These are phyloP conservation scores for Mormyrops boulengeri DNA, from an alignment of 2,797 vertebrate genomes.

Conservation along the genomic window DNA sequence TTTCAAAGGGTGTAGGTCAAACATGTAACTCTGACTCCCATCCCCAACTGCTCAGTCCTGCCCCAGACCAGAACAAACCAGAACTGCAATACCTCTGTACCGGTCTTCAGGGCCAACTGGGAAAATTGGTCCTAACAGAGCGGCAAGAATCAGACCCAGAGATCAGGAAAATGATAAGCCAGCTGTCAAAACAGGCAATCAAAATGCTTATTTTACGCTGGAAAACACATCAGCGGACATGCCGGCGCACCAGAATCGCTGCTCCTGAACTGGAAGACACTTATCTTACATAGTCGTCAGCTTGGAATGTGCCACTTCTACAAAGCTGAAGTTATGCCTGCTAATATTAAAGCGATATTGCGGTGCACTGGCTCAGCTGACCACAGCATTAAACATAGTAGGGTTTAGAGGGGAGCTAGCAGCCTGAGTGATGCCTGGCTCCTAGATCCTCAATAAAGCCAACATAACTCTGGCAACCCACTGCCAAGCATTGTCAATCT, in stretches of 20 bases:
- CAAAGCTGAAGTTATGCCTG: neutral
- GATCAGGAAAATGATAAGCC: slow-evolving; percentile 14
- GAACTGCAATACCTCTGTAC: neutral
- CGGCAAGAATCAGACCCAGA: neutral
- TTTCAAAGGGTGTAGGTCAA: neutral
- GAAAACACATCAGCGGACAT: neutral
- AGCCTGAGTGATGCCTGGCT: slow-evolving; percentile 18
- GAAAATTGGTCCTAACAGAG: neutral
- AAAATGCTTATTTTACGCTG: slow-evolving; percentile 1
- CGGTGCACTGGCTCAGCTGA: neutral
- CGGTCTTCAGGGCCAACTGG: neutral
- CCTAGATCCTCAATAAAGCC: slow-evolving; percentile 41
- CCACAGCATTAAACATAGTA: neutral
- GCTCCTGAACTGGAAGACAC: neutral
- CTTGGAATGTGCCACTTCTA: neutral
- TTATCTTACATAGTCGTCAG: neutral
- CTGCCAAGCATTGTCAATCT: slow-evolving; percentile 23
- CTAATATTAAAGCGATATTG: neutral
- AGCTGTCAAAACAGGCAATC: slow-evolving; percentile 22
- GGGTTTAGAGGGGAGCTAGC: slow-evolving; percentile 28
- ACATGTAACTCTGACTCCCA: neutral
- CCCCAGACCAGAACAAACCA: neutral
- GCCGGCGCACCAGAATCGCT: neutral
- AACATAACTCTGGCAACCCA: slow-evolving; percentile 25
- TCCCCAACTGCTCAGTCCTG: neutral